phyloP scores from a whole-genome alignment of 1,140 invertebrate species.

The Stegodyphus mimosarum region DNA sequence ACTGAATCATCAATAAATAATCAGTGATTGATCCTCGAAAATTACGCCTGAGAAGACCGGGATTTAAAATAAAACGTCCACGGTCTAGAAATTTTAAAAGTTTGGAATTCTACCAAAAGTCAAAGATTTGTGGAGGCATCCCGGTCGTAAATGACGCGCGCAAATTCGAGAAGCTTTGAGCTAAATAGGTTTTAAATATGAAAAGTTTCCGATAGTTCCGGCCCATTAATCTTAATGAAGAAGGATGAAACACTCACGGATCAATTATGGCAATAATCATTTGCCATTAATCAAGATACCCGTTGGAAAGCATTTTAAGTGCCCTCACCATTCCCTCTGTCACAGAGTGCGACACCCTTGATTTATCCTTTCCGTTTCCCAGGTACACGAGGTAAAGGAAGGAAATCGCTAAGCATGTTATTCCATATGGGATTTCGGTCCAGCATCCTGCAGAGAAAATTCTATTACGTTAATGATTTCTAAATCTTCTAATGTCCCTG shows the following conservation, averaged over 20 bases:
- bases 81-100: slow-evolving; percentile 42
- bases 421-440: slow-evolving; percentile 19
- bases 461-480: slow-evolving; percentile 52
- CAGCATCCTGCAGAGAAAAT: not conserved
- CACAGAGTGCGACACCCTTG: slow-evolving; percentile 50
- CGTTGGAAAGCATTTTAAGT: slow-evolving; percentile 55
- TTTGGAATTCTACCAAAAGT: not conserved
- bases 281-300: slow-evolving; percentile 57
- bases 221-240: slow-evolving; percentile 61
- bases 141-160: slow-evolving; percentile 51
- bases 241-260: slow-evolving; percentile 59
- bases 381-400: slow-evolving; percentile 46
- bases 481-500: slow-evolving; percentile 31
- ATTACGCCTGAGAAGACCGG: not conserved
- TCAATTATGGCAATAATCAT: slow-evolving; percentile 61
- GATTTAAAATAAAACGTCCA: slow-evolving; percentile 37
- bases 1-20: too few relatives aligned
- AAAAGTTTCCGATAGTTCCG: slow-evolving; percentile 60
- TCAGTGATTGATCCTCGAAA: not conserved
- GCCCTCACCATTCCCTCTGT: slow-evolving; percentile 39
- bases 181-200: slow-evolving; percentile 61
- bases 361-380: slow-evolving; percentile 47
- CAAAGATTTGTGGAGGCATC: slow-evolving; percentile 44
- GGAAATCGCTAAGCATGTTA: slow-evolving; percentile 41
- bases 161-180: slow-evolving; percentile 47